Evolutionary conservation across 2,113 vertebrate species (phyloP).

Genomic region (Athene noctua): DNA sequence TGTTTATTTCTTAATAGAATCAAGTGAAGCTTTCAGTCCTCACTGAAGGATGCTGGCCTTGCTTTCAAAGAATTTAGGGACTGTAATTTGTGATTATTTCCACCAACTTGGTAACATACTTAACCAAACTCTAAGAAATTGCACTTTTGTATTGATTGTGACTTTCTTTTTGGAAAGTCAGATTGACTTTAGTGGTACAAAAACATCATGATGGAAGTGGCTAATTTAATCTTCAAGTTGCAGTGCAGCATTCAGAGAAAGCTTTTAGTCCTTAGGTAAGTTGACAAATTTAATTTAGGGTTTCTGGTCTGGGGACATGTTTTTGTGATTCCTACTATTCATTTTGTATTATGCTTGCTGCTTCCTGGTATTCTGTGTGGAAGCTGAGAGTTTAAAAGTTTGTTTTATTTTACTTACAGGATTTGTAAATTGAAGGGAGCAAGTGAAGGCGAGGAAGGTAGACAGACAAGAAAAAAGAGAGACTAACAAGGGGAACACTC

Average conservation of each 20-base stretch:
- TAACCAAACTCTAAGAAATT: background rate
- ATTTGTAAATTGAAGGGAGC: background rate
- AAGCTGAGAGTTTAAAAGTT: background rate
- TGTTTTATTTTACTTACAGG: background rate
- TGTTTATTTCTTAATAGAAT: background rate
- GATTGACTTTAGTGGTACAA: background rate
- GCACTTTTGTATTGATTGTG: background rate
- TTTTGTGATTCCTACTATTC: background rate
- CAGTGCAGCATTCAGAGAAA: background rate
- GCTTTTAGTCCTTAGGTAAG: constrained; percentile 26
- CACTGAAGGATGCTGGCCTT: background rate
- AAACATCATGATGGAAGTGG: background rate
- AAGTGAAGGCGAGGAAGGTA: background rate
- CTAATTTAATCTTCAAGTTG: constrained; percentile 23
- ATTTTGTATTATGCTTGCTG: background rate
- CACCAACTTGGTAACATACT: background rate
- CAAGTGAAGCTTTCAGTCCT: background rate
- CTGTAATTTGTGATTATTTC: background rate
- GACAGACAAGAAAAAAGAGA: background rate
- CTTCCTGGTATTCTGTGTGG: background rate
- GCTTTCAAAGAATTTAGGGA: background rate
- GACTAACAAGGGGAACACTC: background rate
- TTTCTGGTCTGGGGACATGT: background rate
- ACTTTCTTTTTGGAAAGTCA: background rate
- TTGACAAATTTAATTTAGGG: constrained; percentile 31